Conservation (phyloP, 2,888 invertebrate genomes). For the Agonopterix heracliana region DNA sequence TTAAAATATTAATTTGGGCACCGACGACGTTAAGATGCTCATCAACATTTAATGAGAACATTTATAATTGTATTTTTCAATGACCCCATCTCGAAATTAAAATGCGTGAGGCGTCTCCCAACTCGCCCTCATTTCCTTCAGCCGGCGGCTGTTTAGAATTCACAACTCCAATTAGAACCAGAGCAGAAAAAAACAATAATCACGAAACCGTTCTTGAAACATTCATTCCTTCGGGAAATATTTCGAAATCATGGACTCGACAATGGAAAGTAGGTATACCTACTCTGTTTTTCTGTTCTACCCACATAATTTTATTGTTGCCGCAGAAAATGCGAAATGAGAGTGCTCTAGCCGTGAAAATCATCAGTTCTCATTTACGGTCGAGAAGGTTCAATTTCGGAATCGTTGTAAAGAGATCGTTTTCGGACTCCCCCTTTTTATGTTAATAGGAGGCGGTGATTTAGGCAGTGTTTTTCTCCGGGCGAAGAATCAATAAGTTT, state of each 20-base stretch:
- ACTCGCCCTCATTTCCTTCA: constrained; percentile 33
- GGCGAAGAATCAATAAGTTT: constrained; percentile 24
- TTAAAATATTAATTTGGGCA: constrained; percentile 2
- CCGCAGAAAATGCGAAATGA: constrained; percentile 7
- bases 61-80: constrained; percentile 12
- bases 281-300: neutral
- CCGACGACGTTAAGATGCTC: neutral
- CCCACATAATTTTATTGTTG: neutral
- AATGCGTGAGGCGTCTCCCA: constrained; percentile 41
- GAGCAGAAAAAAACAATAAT: constrained; percentile 22
- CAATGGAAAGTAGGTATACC: constrained; percentile 21
- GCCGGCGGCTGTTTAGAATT: constrained; percentile 34
- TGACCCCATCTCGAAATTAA: constrained; percentile 39
- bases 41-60: constrained; percentile 2
- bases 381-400: constrained; percentile 33
- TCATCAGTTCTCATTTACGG: constrained; percentile 34
- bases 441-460: constrained; percentile 20
- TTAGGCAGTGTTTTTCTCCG: constrained; percentile 12
- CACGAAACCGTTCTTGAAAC: constrained; percentile 20
- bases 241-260: constrained; percentile 28
- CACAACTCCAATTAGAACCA: constrained; percentile 43
- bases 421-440: constrained; percentile 12
- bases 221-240: constrained; percentile 27
- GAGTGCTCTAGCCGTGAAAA: constrained; percentile 15
- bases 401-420: neutral